Conservation (phyloP, 2,113 vertebrate species). For the Empidonax alnorum region DNA sequence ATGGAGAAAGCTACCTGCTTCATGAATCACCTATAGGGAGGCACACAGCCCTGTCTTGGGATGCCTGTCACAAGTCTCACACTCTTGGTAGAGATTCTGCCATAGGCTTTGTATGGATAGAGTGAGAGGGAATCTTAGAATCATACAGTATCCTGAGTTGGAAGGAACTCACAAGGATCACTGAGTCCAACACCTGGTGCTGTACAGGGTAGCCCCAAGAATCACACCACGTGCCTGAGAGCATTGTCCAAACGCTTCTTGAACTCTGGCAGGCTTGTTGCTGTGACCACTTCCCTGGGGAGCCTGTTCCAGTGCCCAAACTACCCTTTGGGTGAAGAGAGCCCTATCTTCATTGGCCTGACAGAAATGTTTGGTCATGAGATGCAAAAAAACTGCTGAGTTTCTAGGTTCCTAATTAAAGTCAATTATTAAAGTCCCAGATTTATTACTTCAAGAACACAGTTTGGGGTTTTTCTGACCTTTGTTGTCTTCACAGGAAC, state of each 20-base stretch:
- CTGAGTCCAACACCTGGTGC: neutral
- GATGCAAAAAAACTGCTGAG: neutral
- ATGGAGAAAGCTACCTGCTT: neutral
- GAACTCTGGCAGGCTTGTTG: neutral
- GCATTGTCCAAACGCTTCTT: neutral
- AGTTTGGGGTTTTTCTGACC: neutral
- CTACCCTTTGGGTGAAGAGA: neutral
- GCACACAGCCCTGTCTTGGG: neutral
- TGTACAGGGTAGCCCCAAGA: neutral
- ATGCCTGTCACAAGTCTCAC: neutral
- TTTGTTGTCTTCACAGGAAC: slow-evolving; percentile 24
- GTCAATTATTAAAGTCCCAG: neutral
- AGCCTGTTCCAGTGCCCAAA: neutral
- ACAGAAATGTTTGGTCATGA: neutral
- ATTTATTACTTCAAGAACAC: neutral
- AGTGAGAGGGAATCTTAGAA: neutral
- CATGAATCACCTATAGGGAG: neutral
- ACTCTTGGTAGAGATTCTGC: neutral
- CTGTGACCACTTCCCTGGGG: neutral
- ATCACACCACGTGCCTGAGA: neutral
- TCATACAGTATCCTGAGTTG: neutral
- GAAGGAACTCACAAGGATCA: neutral
- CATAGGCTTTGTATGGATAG: neutral
- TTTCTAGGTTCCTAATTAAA: neutral
- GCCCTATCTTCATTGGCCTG: neutral